Evolutionary conservation across 1,140 invertebrate species (phyloP), one percentile per base, ranked within the genome.

Genomic region (Caenorhabditis brenneri): DNA sequence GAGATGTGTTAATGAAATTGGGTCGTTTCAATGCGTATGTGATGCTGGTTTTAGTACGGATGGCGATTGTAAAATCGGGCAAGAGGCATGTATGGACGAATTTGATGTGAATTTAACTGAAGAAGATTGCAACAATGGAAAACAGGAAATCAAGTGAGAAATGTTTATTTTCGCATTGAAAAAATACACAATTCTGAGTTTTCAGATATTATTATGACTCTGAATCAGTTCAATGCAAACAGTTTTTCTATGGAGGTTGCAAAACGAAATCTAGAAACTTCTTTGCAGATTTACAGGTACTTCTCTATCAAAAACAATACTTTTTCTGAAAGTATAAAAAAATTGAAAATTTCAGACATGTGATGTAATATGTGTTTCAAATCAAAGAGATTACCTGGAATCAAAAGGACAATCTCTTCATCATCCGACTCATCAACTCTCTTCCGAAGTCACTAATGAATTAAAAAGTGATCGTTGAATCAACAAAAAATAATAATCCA

Each of bases 191-290:
- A 58, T 27, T 27, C 15, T n/a, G n/a, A n/a, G n/a, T 46, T 55
- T 58, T 58, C 24, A 83, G 82, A 60, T 88, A 89, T 74, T 88
- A 89, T 49, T 88, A 80, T 80, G 88, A 88, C 33, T 60, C 74
- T 33, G 82, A 58, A n/a, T 69, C 85, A 9, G 46, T 80, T 16
- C 33, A 82, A 16, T 88, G 88, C 65, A 80, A 82, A 46, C 86
- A 88, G 80, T 88, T 88, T 82, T 89, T 88, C 87, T 88, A 87
- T 84, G 88, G 88, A 31, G 88, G 89, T 42, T 88, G 88, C 78
- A 87, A 87, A 51, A 58, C 86, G n/a, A 81, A 49, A 15, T 88
- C 84, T 36, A 53, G 88, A 58, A 88, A 88, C 51, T 86, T 88
- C n/a, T 88, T 89, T 79, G 49, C 60, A 0, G 82, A 83, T 69